Conservation (phyloP, 2,888 invertebrate genomes). For the Thysanoteuthis rhombus region DNA sequence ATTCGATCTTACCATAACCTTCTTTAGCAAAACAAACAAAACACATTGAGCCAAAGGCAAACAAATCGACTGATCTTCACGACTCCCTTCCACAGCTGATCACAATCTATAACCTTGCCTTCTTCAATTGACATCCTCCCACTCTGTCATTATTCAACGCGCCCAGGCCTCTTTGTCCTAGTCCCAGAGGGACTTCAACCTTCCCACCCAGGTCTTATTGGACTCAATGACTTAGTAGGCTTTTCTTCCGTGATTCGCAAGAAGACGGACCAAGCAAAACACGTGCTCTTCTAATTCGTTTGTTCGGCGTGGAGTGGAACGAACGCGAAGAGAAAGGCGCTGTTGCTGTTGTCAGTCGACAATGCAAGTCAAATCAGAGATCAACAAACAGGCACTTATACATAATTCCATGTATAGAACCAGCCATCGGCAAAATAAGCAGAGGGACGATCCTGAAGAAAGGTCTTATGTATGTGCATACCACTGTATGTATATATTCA, state of each 20-base stretch:
- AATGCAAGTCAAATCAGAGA: constrained; percentile 12
- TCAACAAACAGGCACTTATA: not conserved
- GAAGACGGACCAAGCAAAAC: not conserved
- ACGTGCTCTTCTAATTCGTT: not conserved
- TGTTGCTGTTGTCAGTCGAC: constrained; percentile 12
- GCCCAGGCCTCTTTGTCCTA: not conserved
- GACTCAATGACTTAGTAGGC: not conserved
- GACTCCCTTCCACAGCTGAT: not conserved
- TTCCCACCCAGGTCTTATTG: not conserved
- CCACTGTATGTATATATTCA: not conserved
- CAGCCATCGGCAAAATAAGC: not conserved
- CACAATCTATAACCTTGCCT: not conserved
- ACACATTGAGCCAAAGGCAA: not conserved
- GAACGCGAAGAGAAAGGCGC: not conserved
- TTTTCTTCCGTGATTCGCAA: constrained; percentile 12
- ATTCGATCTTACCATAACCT: no score
- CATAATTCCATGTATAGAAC: not conserved
- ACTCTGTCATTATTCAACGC: not conserved
- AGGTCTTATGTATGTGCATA: not conserved
- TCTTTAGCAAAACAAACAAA: not conserved
- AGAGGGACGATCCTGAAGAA: not conserved
- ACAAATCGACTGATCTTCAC: not conserved
- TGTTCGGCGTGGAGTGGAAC: not conserved
- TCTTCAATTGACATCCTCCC: not conserved
- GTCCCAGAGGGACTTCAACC: not conserved